Conservation (phyloP, 2,888 invertebrate genomes). For the Euplexia lucipara region DNA sequence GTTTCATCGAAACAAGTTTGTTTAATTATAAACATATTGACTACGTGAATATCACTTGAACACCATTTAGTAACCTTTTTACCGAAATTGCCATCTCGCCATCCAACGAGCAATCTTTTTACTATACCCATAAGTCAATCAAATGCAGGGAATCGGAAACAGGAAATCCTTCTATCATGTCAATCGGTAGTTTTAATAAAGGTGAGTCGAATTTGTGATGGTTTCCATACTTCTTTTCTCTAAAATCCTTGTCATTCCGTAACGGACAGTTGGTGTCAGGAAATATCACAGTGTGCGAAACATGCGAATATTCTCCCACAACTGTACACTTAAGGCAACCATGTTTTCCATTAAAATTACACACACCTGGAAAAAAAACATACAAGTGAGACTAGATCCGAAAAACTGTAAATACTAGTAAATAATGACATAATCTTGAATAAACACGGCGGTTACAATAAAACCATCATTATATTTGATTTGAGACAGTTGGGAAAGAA, state of each 20-base stretch:
- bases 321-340: not conserved
- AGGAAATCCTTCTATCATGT: not conserved
- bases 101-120: not conserved
- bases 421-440: too few species aligned
- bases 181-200: conserved; percentile 1
- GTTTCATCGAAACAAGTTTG: too few species aligned
- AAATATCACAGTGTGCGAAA: not conserved
- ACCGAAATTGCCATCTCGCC: conserved; percentile 6
- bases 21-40: too few species aligned
- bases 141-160: not conserved
- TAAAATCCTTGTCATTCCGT: too few species aligned
- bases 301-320: conserved; percentile 7
- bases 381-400: too few species aligned
- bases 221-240: too few species aligned
- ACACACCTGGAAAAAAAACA: too few species aligned
- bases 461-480: too few species aligned
- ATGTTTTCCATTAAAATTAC: conserved; percentile 9
- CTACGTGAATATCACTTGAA: not conserved
- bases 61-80: conserved; percentile 1
- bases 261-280: too few species aligned
- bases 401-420: too few species aligned
- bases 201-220: conserved; percentile 6
- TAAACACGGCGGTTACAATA: too few species aligned
- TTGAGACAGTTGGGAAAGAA: too few species aligned
- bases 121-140: conserved; percentile 3